Percentiles rank a stretch among this genome's conserved stretches.
phyloP scores from a whole-genome alignment of 1,140 invertebrate genomes.

The Brachionus koreanus region DNA sequence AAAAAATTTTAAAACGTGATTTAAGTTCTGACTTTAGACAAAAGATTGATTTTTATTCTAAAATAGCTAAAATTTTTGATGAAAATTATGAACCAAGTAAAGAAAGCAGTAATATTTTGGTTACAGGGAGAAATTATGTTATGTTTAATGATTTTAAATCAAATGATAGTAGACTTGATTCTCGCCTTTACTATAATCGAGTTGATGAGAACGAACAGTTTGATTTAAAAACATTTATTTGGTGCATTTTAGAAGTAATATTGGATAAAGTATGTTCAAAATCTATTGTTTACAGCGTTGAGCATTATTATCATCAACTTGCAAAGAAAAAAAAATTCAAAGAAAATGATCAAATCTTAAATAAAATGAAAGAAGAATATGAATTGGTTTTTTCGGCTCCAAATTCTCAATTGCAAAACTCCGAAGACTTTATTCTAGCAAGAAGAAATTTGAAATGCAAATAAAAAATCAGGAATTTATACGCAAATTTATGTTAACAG shows the following conservation, averaged over 20 bases:
- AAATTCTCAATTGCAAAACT: not conserved
- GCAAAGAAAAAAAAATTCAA: not conserved
- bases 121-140: no score
- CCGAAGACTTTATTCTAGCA: not conserved
- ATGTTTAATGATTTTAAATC: not conserved
- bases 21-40: not conserved
- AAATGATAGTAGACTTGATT: not conserved
- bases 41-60: no score
- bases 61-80: no score
- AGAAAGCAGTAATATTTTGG: no score
- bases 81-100: no score
- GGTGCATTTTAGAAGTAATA: not conserved
- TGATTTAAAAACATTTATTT: not conserved
- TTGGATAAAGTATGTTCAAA: not conserved
- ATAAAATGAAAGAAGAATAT: not conserved
- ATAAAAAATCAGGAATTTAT: not conserved
- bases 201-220: not conserved
- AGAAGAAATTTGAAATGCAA: not conserved
- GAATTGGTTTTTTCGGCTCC: not conserved
- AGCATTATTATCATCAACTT: conserved; percentile 12
- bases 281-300: not conserved
- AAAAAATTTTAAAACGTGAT: no score
- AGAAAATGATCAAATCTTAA: not conserved
- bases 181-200: not conserved
- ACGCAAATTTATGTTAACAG: not conserved